These are phyloP conservation scores for Ptiloglossa arizonensis DNA, from an alignment of 1,140 invertebrate species.

Conservation along the genomic window DNA sequence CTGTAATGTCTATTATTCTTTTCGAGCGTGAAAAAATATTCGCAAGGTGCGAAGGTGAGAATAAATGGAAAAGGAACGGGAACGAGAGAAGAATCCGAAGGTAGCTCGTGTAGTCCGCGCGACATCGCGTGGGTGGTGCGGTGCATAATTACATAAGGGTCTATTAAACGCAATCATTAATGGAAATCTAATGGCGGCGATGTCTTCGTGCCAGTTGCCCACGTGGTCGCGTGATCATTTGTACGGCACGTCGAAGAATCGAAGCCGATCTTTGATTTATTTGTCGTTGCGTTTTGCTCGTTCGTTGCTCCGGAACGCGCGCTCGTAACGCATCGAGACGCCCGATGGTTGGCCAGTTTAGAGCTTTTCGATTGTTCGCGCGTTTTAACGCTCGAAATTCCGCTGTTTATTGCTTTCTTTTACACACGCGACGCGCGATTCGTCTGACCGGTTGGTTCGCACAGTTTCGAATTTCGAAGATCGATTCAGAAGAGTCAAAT, in stretches of 20 bases:
- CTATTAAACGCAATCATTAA: constrained; percentile 55
- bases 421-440: neutral
- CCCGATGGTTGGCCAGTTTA: neutral
- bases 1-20: too few species aligned
- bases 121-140: constrained; percentile 34
- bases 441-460: neutral
- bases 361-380: neutral
- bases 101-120: neutral
- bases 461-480: too few species aligned
- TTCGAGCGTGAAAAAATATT: too few species aligned
- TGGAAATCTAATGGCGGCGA: constrained; percentile 47
- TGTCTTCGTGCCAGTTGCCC: constrained; percentile 13
- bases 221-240: constrained; percentile 43
- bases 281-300: constrained; percentile 6
- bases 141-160: constrained; percentile 51
- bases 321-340: neutral
- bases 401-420: constrained; percentile 6
- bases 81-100: neutral
- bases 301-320: neutral
- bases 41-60: neutral
- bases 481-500: too few species aligned
- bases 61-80: neutral
- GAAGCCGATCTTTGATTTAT: constrained; percentile 42
- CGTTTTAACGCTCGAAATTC: neutral
- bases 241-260: constrained; percentile 13